Base-by-base conservation (phyloP, 1,140 invertebrate species). In the Arion vulgaris region DNA sequence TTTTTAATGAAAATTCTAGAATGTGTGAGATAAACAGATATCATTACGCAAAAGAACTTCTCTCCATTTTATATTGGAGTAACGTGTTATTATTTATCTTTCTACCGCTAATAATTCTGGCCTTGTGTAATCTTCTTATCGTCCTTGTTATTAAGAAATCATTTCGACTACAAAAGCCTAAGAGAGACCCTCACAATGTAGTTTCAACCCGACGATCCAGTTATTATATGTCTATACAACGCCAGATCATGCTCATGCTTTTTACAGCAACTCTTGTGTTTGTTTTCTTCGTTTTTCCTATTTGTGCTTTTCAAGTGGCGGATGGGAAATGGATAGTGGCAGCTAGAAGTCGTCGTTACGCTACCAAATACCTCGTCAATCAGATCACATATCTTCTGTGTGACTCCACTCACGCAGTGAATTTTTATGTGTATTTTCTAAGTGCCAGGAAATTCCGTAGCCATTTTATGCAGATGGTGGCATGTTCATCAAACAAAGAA, bases 361-460 rank as follows among this genome's bases (percentile, higher is more conserved):
- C 76, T 15, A 34, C 76, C 49, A 87, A 83, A 45, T 81, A 57
- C 53, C 80, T 87, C 4, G 66, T 69, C n/a, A 66, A 72, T 28
- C 86, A 90, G 69, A 51, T 89, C 4, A 83, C 88, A 15, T 90
- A 86, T 71, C 62, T 90, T 9, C 81, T 88, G 7, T 87, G 86
- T 9, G 89, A 90, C 78, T 78, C 87, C 19, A 89, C 86, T 38
- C 89, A 90, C 74, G 88, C 89, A 0, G 73, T 90, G 26, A 90
- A 90, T 79, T 90, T 90, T 69, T 90, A 89, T 66, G 72, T 90
- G 19, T 90, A 90, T 72, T 90, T 88, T 76, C 83, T 90, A 1
- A 89, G 87, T 53, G 89, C 88, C 15, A 71, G 83, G 28, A 88
- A 87, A 62, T 90, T 90, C 77, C 79, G 89, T 4, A 53, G 69